Conservation (phyloP, 1,140 invertebrate species). For the Bilobella aurantiaca region DNA sequence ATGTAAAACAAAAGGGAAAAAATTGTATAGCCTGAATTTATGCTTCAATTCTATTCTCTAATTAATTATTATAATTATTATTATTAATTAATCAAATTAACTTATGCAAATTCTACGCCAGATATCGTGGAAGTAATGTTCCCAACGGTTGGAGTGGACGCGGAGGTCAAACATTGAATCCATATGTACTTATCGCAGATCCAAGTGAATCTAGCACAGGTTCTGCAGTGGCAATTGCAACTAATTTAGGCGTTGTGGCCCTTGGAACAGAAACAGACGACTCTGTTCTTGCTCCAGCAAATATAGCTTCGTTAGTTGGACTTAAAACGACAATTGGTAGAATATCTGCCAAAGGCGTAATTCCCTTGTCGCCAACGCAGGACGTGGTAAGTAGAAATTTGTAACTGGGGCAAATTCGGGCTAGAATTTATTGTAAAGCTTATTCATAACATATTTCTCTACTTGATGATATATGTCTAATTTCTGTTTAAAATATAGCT, state of each 20-base stretch:
- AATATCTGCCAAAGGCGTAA: conserved; percentile 10
- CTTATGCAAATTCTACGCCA: neutral
- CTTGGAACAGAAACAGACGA: conserved; percentile 26
- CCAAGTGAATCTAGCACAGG: conserved; percentile 15
- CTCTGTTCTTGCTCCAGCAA: conserved; percentile 7
- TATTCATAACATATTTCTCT: too few relatives aligned
- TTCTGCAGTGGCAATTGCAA: conserved; percentile 9
- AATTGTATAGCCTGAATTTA: neutral
- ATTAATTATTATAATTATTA: too few relatives aligned
- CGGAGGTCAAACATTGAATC: conserved; percentile 16
- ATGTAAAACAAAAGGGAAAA: neutral
- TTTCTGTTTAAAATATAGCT: too few relatives aligned
- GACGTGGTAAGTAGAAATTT: conserved; percentile 13
- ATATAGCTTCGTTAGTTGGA: neutral
- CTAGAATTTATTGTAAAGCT: neutral
- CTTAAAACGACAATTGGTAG: conserved; percentile 15
- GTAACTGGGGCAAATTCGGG: too few relatives aligned
- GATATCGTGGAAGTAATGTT: conserved; percentile 14
- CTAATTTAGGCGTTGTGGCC: conserved; percentile 14
- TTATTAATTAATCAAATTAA: too few relatives aligned
- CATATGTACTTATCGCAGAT: neutral
- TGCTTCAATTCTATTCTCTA: neutral
- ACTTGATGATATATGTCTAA: too few relatives aligned
- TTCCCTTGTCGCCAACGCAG: conserved; percentile 16
- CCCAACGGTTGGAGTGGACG: conserved; percentile 19